phyloP scores from a whole-genome alignment of 2,888 invertebrate genomes.

The Ptilodon capucinus region DNA sequence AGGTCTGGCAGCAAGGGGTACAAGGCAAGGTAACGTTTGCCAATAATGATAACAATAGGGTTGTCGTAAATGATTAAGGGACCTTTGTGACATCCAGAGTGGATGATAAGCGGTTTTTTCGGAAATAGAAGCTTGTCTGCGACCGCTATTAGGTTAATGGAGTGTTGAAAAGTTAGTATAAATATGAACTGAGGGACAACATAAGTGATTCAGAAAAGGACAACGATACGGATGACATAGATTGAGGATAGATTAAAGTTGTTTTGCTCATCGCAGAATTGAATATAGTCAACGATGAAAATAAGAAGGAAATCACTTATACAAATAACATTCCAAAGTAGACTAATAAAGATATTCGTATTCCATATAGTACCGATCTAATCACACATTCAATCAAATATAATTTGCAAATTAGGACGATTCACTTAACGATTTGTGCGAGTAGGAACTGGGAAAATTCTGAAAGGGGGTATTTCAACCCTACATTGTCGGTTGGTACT shows the following conservation, averaged over 20 bases:
- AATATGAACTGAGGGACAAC: not conserved
- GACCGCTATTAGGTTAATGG: not conserved
- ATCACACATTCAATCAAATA: conserved; percentile 3
- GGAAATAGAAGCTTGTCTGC: not conserved
- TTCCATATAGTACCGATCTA: conserved; percentile 6
- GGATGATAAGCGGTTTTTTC: not conserved
- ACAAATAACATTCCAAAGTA: not conserved
- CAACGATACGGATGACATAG: not conserved
- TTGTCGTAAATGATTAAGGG: conserved; percentile 9
- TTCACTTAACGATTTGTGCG: conserved; percentile 6
- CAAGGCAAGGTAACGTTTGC: conserved; percentile 30
- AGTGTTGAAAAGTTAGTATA: not conserved
- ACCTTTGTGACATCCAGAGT: conserved; percentile 1
- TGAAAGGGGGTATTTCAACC: conserved; percentile 17
- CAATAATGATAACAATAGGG: conserved; percentile 35
- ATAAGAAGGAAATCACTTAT: not conserved
- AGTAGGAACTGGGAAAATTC: conserved; percentile 1
- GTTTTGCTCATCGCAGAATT: not conserved
- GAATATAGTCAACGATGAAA: not conserved
- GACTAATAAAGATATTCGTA: not conserved
- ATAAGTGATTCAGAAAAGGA: not conserved
- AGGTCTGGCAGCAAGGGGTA: conserved; percentile 29
- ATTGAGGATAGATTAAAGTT: not conserved
- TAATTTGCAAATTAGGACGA: conserved; percentile 16
- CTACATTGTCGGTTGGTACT: conserved; percentile 11